Percentiles rank a stretch among this genome's conserved stretches.
Conservation (phyloP, 2,888 invertebrate species). For the Drosophila helvetica region DNA sequence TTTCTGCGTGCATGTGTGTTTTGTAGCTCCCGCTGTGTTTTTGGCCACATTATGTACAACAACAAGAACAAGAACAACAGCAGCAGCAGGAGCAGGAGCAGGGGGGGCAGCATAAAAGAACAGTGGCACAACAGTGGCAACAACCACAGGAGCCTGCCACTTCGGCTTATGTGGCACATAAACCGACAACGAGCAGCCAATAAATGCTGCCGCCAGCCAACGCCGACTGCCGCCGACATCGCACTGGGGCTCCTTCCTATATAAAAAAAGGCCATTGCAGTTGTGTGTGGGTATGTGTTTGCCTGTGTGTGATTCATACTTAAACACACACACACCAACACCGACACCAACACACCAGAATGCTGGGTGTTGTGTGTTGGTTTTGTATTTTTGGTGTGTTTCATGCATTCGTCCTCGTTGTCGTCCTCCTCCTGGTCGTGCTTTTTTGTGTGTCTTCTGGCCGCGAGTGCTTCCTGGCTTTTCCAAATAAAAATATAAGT, state of each 20-base stretch:
- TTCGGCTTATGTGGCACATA: conserved; percentile 79
- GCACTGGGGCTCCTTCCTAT: conserved; percentile 14
- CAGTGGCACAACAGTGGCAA: conserved; percentile 19
- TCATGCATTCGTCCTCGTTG: conserved; percentile 46
- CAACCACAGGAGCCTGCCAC: conserved; percentile 50
- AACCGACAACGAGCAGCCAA: conserved; percentile 80
- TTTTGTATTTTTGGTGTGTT: conserved; percentile 37
- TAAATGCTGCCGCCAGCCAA: conserved; percentile 73
- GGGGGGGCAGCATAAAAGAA: conserved; percentile 22
- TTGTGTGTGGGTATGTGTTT: conserved; percentile 29
- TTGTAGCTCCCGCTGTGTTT: conserved; percentile 42
- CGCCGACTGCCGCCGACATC: conserved; percentile 55
- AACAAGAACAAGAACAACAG: conserved; percentile 18
- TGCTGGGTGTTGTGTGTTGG: conserved; percentile 59
- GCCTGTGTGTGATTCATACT: conserved; percentile 66
- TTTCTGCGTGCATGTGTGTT: conserved; percentile 50
- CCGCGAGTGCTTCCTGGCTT: conserved; percentile 46
- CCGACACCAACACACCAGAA: conserved; percentile 43
- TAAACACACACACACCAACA: conserved; percentile 29
- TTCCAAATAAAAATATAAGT: conserved; percentile 76
- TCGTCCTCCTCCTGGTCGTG: conserved; percentile 9
- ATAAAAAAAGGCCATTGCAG: conserved; percentile 72
- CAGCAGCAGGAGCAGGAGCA: neutral
- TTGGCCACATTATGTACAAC: conserved; percentile 64
- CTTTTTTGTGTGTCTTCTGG: conserved; percentile 44